Conservation (phyloP, 2,797 vertebrate species). For the Lacerta agilis region DNA sequence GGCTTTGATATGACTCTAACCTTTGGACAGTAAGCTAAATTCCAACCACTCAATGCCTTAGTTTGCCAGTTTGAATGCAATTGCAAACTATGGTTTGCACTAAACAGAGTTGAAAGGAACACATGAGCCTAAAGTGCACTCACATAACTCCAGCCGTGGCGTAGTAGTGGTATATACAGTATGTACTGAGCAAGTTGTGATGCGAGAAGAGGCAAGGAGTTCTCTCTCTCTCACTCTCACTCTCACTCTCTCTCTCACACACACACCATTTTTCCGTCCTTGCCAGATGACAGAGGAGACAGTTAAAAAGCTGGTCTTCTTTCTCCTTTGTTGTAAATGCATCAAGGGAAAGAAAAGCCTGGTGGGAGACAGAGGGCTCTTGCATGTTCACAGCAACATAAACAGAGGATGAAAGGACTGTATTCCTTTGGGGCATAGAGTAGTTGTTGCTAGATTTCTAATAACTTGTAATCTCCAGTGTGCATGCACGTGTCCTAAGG, state of each 20-base stretch:
- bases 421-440: not conserved
- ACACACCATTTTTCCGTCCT: not conserved
- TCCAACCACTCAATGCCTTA: too few relatives aligned
- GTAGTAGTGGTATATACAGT: too few relatives aligned
- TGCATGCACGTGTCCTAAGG: not conserved
- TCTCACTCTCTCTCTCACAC: too few relatives aligned
- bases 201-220: not conserved
- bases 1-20: too few relatives aligned
- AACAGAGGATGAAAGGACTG: conserved; percentile 8
- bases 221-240: not conserved
- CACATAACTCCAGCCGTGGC: too few relatives aligned
- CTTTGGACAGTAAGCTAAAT: too few relatives aligned
- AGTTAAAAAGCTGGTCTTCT: not conserved
- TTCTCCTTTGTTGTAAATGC: not conserved
- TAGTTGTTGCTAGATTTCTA: conserved; percentile 15
- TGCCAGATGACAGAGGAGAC: not conserved
- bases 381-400: conserved; percentile 9
- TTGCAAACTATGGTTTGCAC: not conserved
- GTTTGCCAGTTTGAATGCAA: not conserved
- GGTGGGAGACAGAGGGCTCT: not conserved
- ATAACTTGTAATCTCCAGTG: not conserved
- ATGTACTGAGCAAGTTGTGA: not conserved
- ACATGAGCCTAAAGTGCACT: not conserved
- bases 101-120: not conserved
- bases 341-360: conserved; percentile 10